Base-by-base conservation (phyloP, 2,888 invertebrate genomes). In the Pristionchus exspectatus region DNA sequence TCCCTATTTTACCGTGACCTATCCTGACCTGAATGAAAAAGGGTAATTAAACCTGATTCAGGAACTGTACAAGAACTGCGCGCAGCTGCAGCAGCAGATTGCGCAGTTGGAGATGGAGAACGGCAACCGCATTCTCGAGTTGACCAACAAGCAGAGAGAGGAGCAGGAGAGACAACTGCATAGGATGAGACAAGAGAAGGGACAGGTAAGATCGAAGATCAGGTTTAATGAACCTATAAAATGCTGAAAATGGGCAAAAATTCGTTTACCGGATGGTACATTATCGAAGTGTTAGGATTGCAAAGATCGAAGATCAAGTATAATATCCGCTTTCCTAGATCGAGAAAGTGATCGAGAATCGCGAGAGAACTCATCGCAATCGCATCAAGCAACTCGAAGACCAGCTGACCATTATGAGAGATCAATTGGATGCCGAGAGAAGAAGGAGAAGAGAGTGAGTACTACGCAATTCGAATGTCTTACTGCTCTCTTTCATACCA, bases 71-170 rank as follows among this genome's bases (percentile, higher is more conserved):
- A 95, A 94, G 91, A 95, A 95, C 91, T 95, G 95, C 89, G 94
- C 95, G 24, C 95, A 95, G 89, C 92, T 95, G 54, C 95, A 95
- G 86, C 95, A 95, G 90, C 95, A 95, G 86, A 95, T 95, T 66
- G 94, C 94, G 33, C 95, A 95, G 88, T 92, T 95, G 33, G 95
- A 95, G 85, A 95, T 95, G 94, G 95, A 95, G 90, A 95, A 95
- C 87, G 95, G 95, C 21, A 94, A 94, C 91, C 90, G 95, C 54
- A 94, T 95, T 63, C 87, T 95, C 44, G 95, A 95, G 89, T 91
- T 95, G 81, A 94, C 95, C 59, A 95, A 94, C 90, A 93, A 93
- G 86, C 95, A 95, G 85, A 92, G 95, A 84, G 94, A 95, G 85
- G 95, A 95, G 87, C 95, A 95, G 90, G 95, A 95, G 89, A 90